Evolutionary conservation across 2,113 vertebrate species (phyloP).

Genomic region (Etheostoma cragini): DNA sequence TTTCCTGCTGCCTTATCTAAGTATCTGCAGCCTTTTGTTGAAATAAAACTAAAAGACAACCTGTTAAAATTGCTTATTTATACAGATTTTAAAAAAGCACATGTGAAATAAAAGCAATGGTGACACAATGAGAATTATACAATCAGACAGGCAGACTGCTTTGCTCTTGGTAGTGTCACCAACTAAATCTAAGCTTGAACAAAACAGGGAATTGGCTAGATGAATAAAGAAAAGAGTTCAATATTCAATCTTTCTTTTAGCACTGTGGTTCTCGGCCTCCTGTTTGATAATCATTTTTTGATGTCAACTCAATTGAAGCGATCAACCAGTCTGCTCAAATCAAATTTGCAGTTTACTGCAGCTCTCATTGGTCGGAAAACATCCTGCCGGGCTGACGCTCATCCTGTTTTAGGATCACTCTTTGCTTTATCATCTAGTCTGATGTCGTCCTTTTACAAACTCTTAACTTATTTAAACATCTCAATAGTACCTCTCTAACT

Average conservation of each 20-base stretch:
- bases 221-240: conserved; percentile 13
- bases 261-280: conserved; percentile 1
- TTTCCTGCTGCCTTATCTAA: conserved; percentile 10
- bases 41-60: conserved; percentile 46
- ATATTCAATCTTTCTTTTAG: background rate
- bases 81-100: conserved; percentile 18
- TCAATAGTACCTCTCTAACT: conserved; percentile 18
- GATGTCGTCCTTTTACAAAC: background rate
- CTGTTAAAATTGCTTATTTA: conserved; percentile 43
- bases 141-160: conserved; percentile 43
- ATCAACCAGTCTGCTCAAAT: conserved; percentile 30
- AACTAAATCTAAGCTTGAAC: conserved; percentile 39
- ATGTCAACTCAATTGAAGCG: conserved; percentile 27
- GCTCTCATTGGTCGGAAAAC: conserved; percentile 23
- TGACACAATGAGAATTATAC: conserved; percentile 37
- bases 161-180: conserved; percentile 42
- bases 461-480: conserved; percentile 30
- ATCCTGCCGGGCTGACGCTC: background rate
- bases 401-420: conserved; percentile 1
- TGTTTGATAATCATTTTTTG: conserved; percentile 32
- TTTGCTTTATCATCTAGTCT: conserved; percentile 15
- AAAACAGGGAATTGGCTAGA: conserved; percentile 33
- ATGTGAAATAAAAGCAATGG: conserved; percentile 19
- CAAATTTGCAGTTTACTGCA: background rate
- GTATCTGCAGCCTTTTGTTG: conserved; percentile 37